Evolutionary conservation across 1,140 invertebrate genomes (phyloP).

Genomic region (Leptopilina clavipes): DNA sequence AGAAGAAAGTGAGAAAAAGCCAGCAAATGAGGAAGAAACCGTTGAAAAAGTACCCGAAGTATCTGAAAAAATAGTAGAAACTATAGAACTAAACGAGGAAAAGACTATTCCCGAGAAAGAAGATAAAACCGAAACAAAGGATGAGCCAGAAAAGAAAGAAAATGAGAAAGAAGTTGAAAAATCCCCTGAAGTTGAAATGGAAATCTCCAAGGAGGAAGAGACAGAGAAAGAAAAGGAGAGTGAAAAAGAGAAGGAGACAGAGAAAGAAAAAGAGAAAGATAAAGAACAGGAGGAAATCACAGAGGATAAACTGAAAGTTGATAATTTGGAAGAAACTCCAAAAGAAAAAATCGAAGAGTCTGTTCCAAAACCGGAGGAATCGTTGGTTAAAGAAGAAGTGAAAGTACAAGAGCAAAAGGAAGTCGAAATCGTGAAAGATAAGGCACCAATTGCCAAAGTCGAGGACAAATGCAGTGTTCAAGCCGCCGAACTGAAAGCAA

Average conservation of each 20-base stretch:
- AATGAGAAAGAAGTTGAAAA: constrained; percentile 44
- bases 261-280: constrained; percentile 51
- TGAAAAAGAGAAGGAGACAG: constrained; percentile 48
- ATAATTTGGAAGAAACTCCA: constrained; percentile 49
- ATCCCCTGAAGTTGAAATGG: constrained; percentile 46
- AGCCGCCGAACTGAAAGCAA: constrained; percentile 81
- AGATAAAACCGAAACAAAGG: constrained; percentile 50
- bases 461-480: constrained; percentile 80
- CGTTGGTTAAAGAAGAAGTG: constrained; percentile 44
- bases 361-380: constrained; percentile 37
- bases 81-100: constrained; percentile 49
- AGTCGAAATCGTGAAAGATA: no score
- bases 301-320: constrained; percentile 47
- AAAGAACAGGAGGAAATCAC: constrained; percentile 46
- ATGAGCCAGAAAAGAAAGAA: constrained; percentile 40
- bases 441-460: constrained; percentile 66
- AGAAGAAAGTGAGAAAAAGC: constrained; percentile 52
- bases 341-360: constrained; percentile 49
- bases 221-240: constrained; percentile 51
- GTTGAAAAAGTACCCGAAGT: constrained; percentile 38
- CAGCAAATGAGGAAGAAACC: constrained; percentile 48
- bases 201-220: constrained; percentile 56
- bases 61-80: constrained; percentile 47
- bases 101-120: constrained; percentile 55
- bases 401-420: constrained; percentile 45